Evolutionary conservation across 37 sponge, comb jelly and placozoan species (phyloP).

Genomic region (Axinella damicornis): DNA sequence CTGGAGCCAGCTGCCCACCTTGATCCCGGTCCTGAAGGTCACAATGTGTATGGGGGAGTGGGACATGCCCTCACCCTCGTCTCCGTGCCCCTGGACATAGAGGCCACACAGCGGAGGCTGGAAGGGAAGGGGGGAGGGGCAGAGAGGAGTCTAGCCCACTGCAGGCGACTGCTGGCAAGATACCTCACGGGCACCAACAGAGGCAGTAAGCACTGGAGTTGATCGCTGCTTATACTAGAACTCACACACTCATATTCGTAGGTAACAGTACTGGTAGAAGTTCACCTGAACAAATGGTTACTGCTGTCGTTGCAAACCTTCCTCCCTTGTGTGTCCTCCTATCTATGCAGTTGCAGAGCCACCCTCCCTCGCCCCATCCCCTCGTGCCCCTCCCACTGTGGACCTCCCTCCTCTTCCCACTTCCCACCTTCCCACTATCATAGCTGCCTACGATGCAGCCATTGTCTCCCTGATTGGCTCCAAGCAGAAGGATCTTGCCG

Average conservation of each 20-base stretch:
- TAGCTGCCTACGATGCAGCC: constrained; percentile 35
- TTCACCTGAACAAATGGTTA: too few relatives aligned
- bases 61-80: constrained; percentile 57
- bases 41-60: constrained; percentile 67
- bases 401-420: constrained; percentile 2
- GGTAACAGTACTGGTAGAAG: too few relatives aligned
- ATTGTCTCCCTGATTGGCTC: constrained; percentile 30
- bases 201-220: neutral
- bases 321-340: too few relatives aligned
- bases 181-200: neutral
- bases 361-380: too few relatives aligned
- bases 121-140: neutral
- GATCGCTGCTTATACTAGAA: too few relatives aligned
- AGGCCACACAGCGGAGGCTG: neutral
- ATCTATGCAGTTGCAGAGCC: too few relatives aligned
- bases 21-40: constrained; percentile 51
- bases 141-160: neutral
- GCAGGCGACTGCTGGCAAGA: constrained; percentile 32
- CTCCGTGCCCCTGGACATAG: constrained; percentile 10
- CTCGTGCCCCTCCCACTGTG: neutral
- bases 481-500: constrained; percentile 36
- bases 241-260: too few relatives aligned
- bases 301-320: too few relatives aligned
- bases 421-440: neutral
- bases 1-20: constrained; percentile 77